Conservation (phyloP, 2,888 invertebrate genomes). For the Mylabris sibirica region DNA sequence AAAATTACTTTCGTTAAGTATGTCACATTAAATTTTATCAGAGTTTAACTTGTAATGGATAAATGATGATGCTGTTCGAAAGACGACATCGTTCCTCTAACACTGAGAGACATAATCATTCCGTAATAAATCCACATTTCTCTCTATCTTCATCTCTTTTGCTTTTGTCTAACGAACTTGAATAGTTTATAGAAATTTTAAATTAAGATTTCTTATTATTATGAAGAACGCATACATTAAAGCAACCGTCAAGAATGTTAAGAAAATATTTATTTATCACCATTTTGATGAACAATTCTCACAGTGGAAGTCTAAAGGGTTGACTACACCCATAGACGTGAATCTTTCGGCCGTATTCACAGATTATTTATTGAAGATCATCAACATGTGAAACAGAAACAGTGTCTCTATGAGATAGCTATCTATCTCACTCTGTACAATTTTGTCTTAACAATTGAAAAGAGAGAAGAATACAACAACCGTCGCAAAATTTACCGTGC, state of each 20-base stretch:
- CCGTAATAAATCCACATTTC: conserved; percentile 26
- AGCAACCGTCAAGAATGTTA: neutral
- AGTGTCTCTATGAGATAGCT: no score
- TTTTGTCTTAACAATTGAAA: no score
- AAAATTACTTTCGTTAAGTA: conserved; percentile 11
- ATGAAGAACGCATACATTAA: neutral
- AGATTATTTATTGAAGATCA: no score
- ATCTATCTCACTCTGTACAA: no score
- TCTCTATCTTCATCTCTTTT: neutral
- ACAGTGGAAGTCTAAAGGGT: neutral
- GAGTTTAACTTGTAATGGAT: conserved; percentile 28
- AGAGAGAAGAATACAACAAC: no score
- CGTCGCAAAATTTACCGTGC: no score
- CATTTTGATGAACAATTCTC: neutral
- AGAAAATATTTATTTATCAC: neutral
- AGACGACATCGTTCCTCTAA: conserved; percentile 19
- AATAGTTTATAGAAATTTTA: neutral
- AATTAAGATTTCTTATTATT: neutral
- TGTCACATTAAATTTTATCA: conserved; percentile 17
- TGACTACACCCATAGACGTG: no score
- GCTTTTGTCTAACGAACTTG: neutral
- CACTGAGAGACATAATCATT: conserved; percentile 26
- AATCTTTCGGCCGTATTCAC: no score
- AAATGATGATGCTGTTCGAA: conserved; percentile 28
- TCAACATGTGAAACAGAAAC: no score